phyloP scores from a whole-genome alignment of 2,797 vertebrate species.

The Megaceryle alcyon region DNA sequence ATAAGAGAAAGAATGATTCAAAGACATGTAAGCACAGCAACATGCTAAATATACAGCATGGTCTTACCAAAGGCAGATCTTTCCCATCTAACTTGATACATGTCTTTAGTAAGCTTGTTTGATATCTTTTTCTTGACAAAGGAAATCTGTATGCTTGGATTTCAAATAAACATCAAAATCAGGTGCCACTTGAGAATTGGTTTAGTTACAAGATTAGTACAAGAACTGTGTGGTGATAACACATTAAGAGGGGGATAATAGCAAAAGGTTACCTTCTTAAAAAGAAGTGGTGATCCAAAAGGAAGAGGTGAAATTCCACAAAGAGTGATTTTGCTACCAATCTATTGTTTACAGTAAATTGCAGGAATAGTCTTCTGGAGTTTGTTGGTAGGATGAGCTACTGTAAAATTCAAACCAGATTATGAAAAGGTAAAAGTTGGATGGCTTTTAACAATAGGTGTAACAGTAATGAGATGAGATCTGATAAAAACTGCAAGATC shows the following conservation, averaged over 20 bases:
- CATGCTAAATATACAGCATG: rapidly evolving
- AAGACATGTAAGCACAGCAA: not conserved
- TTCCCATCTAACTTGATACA: not conserved
- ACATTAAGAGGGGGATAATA: not conserved
- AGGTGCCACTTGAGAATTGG: not conserved
- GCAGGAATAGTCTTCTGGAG: not conserved
- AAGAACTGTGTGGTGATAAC: not conserved
- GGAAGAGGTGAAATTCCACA: not conserved
- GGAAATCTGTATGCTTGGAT: not conserved
- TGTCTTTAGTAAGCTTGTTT: not conserved
- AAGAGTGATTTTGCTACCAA: not conserved
- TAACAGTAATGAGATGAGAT: not conserved
- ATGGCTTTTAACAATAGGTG: not conserved
- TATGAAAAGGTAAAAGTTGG: not conserved
- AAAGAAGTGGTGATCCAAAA: not conserved
- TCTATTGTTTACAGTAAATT: not conserved
- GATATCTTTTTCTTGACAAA: not conserved
- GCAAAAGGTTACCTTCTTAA: not conserved
- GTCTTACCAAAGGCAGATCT: not conserved
- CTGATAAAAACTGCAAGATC: not conserved
- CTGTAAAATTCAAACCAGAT: not conserved
- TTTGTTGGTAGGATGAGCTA: not conserved
- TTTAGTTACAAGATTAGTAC: not conserved
- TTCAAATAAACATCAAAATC: not conserved
- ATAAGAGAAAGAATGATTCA: not conserved